Evolutionary conservation across 2,113 vertebrate genomes (phyloP), one percentile per base, ranked within the genome.

Genomic region (Corythoichthys intestinalis): DNA sequence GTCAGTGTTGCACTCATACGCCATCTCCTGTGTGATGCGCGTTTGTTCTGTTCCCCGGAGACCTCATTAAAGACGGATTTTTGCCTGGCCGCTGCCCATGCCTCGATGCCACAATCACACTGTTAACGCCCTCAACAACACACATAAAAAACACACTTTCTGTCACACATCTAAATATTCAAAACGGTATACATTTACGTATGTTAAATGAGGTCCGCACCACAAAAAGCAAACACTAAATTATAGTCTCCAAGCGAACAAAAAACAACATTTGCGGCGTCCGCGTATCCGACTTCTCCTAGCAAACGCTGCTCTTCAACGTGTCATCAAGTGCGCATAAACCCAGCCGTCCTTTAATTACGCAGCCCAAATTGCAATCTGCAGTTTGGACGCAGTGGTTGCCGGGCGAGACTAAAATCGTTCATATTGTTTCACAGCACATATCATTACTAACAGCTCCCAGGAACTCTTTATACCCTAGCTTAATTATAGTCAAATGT

Each of bases 61-160:
- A 88, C 80, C 85, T 90, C 85, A 88, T 90, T 88, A 90, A 88
- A 88, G 70, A 37, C 65, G 81, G 81, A 87, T 85, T 86, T 77
- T 70, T 71, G 70, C 69, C 82, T 75, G 66, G 57, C 69, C 68
- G 69, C 76, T 77, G 69, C 85, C 62, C 84, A 77, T 69, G 59
- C 69, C 71, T 83, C 59, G 76, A 69, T 68, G 70, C 74, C 69
- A 69, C 70, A 64, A 68, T 54, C 39, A 7, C 62, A 73, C 75
- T 52, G 52, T 4, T 73, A 73, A 78, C 83, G 69, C 69, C 71
- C 71, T 83, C 77, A 82, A 79, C 83, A 76, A 69, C 57, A 65
- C 73, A 67, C 78, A 67, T 60, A 62, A 64, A 56, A 78, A 47
- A 69, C 53, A 67, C 64, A 61, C 64, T n/a, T 53, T 53, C n/a